Percentiles rank a stretch among this genome's conserved stretches.
Evolutionary conservation across 2,113 vertebrate species (phyloP).

Genomic region (Gorsachius goisagi): DNA sequence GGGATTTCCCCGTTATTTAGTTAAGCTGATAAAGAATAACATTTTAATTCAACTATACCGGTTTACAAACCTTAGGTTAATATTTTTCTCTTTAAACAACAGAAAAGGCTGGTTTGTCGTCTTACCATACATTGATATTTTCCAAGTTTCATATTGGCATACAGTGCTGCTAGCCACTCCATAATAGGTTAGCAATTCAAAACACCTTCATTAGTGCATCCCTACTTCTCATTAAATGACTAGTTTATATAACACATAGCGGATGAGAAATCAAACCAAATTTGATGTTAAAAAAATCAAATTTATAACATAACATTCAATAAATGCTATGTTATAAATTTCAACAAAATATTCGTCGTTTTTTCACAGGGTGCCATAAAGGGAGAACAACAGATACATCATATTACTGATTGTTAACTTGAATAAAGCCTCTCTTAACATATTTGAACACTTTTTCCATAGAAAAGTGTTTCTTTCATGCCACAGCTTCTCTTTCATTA

Average conservation of each 20-base stretch:
- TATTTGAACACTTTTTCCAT: neutral
- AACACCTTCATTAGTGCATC: neutral
- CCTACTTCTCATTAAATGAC: neutral
- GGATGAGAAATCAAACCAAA: neutral
- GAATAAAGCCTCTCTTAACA: neutral
- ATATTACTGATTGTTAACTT: neutral
- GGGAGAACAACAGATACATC: neutral
- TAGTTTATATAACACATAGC: neutral
- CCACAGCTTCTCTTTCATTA: neutral
- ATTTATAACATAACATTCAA: neutral
- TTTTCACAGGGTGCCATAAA: neutral
- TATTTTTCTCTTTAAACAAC: neutral
- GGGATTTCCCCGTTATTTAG: neutral
- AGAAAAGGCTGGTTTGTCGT: neutral
- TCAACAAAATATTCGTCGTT: neutral
- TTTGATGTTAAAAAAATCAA: neutral
- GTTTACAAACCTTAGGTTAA: neutral
- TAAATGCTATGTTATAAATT: too few species aligned
- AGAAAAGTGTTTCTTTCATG: neutral
- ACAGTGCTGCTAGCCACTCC: neutral
- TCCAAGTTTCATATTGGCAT: neutral
- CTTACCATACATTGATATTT: neutral
- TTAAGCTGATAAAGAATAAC: neutral
- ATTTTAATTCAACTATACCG: neutral
- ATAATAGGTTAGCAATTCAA: neutral